phyloP scores from a whole-genome alignment of 1,140 invertebrate genomes.

The Magallana ariakensis region DNA sequence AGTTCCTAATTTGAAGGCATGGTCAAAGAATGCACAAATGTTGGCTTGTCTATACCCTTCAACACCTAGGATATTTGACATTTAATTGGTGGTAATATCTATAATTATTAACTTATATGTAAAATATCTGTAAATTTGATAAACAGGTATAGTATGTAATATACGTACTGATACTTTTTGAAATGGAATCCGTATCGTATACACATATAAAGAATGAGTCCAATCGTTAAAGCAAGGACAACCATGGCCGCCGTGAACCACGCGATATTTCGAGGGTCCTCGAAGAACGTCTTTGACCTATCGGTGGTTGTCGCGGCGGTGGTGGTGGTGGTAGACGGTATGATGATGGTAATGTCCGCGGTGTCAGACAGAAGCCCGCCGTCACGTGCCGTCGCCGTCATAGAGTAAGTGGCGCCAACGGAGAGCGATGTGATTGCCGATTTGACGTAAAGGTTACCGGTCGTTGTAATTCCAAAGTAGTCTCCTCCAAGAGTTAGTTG shows the following conservation, averaged over 20 bases:
- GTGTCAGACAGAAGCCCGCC: conserved; percentile 33
- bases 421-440: conserved; percentile 11
- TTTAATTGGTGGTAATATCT: too few species aligned
- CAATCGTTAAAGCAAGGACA: conserved; percentile 3
- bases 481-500: conserved; percentile 15
- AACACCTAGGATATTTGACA: too few species aligned
- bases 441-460: conserved; percentile 33
- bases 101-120: too few species aligned
- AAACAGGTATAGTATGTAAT: background rate
- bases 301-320: conserved; percentile 50
- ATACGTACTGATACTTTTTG: conserved; percentile 6
- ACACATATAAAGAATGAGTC: background rate
- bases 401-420: background rate
- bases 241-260: conserved; percentile 48
- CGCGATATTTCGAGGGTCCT: conserved; percentile 42
- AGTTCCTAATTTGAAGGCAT: too few species aligned
- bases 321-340: conserved; percentile 44
- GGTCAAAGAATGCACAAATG: too few species aligned
- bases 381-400: conserved; percentile 26
- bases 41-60: too few species aligned
- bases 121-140: too few species aligned
- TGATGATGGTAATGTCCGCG: conserved; percentile 35
- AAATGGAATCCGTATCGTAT: conserved; percentile 23
- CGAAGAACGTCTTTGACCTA: conserved; percentile 34
- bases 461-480: conserved; percentile 35